Percentiles rank a stretch among this genome's conserved stretches.
These are phyloP conservation scores for Iselma pallidipennis DNA, from an alignment of 2,888 invertebrate species.

Conservation along the genomic window DNA sequence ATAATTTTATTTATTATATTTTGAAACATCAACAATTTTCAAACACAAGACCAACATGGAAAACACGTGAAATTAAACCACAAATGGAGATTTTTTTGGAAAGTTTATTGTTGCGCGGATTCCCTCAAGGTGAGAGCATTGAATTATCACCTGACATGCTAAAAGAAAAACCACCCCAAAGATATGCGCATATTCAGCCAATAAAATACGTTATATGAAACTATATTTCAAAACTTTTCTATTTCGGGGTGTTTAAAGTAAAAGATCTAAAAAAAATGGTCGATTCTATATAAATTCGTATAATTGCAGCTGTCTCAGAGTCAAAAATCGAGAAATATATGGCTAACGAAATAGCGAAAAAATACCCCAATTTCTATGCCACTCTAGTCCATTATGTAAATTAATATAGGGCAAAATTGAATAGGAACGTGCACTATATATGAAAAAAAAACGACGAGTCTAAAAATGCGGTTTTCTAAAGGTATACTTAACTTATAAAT, in stretches of 20 bases:
- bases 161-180: not conserved
- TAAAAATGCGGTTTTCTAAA: slow-evolving; percentile 26
- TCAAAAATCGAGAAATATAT: slow-evolving; percentile 24
- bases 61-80: too few relatives aligned
- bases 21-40: too few relatives aligned
- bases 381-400: slow-evolving; percentile 42
- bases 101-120: too few relatives aligned
- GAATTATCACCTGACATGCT: slow-evolving; percentile 1
- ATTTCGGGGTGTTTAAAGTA: not conserved
- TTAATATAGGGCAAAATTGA: slow-evolving; percentile 39
- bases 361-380: slow-evolving; percentile 31
- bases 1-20: not conserved
- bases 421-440: slow-evolving; percentile 34
- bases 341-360: slow-evolving; percentile 19
- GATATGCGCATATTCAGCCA: slow-evolving; percentile 18
- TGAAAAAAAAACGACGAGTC: slow-evolving; percentile 25
- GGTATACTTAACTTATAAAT: slow-evolving; percentile 27
- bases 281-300: slow-evolving; percentile 23
- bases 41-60: too few relatives aligned
- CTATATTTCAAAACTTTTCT: slow-evolving; percentile 11
- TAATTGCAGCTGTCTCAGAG: slow-evolving; percentile 32
- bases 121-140: slow-evolving; percentile 10
- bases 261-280: slow-evolving; percentile 17
- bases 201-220: slow-evolving; percentile 23
- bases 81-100: too few relatives aligned